Conservation (phyloP, 23 tunicate species). For the Halocynthia aurantium region DNA sequence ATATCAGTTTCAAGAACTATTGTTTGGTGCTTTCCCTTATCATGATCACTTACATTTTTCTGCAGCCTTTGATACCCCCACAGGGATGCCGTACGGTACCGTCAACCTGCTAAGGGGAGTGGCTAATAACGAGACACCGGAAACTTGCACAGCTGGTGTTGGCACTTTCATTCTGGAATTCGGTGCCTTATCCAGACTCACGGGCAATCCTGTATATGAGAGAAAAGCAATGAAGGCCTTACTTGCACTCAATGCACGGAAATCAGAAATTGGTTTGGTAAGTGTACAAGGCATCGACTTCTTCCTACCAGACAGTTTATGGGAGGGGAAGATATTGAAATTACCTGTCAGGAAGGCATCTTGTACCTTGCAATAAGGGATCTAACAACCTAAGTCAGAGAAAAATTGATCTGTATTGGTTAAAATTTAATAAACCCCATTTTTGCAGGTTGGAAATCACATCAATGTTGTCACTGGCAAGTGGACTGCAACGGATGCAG, state of each 20-base stretch:
- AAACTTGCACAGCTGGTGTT: slow-evolving; percentile 88
- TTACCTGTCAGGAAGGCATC: too few relatives aligned
- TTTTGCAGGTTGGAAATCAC: slow-evolving; percentile 74
- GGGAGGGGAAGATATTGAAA: too few relatives aligned
- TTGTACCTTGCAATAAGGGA: too few relatives aligned
- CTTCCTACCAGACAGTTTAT: too few relatives aligned
- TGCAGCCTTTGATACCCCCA: slow-evolving; percentile 79
- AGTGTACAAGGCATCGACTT: too few relatives aligned
- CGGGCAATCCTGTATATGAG: slow-evolving; percentile 68
- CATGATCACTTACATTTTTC: not conserved
- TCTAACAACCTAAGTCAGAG: too few relatives aligned
- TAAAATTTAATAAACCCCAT: too few relatives aligned
- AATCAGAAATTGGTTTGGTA: slow-evolving; percentile 72
- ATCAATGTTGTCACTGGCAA: slow-evolving; percentile 62
- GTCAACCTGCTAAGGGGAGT: slow-evolving; percentile 73
- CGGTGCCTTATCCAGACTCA: slow-evolving; percentile 61
- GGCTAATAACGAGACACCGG: slow-evolving; percentile 68
- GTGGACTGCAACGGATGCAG: slow-evolving; percentile 79
- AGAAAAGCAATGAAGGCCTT: slow-evolving; percentile 53
- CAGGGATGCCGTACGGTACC: slow-evolving; percentile 94
- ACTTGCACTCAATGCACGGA: slow-evolving; percentile 29
- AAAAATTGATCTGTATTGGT: too few relatives aligned
- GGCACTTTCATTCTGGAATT: slow-evolving; percentile 89
- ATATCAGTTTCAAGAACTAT: too few relatives aligned
- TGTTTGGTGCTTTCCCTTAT: too few relatives aligned